Evolutionary conservation across 2,797 vertebrate species (phyloP), one percentile per base, ranked within the genome.

Genomic region (Poeciliopsis paucimaculata): DNA sequence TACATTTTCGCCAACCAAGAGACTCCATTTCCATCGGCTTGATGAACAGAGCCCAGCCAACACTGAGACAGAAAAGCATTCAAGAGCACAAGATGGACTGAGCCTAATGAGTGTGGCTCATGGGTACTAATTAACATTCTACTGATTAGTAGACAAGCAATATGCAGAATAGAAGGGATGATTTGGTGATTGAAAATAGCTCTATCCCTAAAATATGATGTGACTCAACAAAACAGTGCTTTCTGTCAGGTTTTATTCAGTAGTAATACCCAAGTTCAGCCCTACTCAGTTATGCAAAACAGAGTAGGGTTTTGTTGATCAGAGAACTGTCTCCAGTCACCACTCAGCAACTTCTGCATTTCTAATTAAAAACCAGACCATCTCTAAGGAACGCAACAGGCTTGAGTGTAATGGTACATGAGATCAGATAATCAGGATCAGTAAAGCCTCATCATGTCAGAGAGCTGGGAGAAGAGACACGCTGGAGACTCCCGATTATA

Each of bases 281-380:
- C 43, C 53, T 80, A 82, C 86, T 82, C 39, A 74, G 51, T 82
- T 73, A 51, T 68, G 57, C 83, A 62, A 86, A 87, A 75, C 45
- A 16, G 72, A 46, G 45, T 46, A 46, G 45, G 45, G 45, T 46
- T 46, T 46, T 46, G 45, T 13, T 15, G 45, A 46, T 46, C 79
- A 83, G 85, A 45, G 84, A 82, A 86, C 66, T 62, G 66, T 23
- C 41, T 73, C 77, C 80, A 80, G 82, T 81, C 36, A 1, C 46
- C 49, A 9, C 79, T 53, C 47, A 84, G 86, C 72, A 84, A 81
- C 87, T 85, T 91, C 88, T 89, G 82, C 79, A 90, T 90, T 83
- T 86, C 82, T 93, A 92, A 94, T 93, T 91, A 94, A 91, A 83
- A 90, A 83, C 90, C 71, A 72, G 86, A 79, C 45, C 0, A 79